These are phyloP conservation scores for Oncorhynchus keta DNA, from an alignment of 2,113 vertebrate genomes.

Conservation along the genomic window DNA sequence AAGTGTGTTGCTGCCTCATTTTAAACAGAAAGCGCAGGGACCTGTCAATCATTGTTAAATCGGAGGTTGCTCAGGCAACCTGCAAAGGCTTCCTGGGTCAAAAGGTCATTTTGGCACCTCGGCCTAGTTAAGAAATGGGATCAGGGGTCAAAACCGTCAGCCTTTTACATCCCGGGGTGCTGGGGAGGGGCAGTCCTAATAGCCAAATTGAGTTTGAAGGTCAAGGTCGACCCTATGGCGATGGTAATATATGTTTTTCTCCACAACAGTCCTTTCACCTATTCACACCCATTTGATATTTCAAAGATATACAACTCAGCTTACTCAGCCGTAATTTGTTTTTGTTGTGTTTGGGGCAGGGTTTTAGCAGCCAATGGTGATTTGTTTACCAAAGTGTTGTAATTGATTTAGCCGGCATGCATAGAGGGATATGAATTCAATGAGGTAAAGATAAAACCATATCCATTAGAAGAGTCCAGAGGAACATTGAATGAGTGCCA, in stretches of 20 bases:
- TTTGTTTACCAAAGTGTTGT: conserved; percentile 64
- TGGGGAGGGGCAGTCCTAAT: conserved; percentile 71
- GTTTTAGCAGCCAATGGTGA: conserved; percentile 51
- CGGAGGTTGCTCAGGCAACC: conserved; percentile 75
- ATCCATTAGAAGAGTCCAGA: conserved; percentile 65
- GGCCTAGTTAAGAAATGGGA: conserved; percentile 81
- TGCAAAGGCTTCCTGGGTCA: conserved; percentile 77
- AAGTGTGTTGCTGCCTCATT: conserved; percentile 29
- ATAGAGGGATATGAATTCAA: conserved; percentile 69
- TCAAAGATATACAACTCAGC: conserved; percentile 23
- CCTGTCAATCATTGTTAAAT: conserved; percentile 74
- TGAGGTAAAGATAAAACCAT: conserved; percentile 65
- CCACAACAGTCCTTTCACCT: conserved; percentile 53
- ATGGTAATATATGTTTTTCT: conserved; percentile 70
- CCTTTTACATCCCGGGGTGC: conserved; percentile 74
- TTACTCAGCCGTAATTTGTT: conserved; percentile 36
- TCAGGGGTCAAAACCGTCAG: conserved; percentile 79
- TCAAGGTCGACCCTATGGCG: conserved; percentile 75
- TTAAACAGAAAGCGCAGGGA: conserved; percentile 50
- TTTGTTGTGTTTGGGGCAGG: conserved; percentile 58
- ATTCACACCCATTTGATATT: conserved; percentile 31
- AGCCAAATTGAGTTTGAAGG: conserved; percentile 82
- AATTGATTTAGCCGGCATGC: conserved; percentile 63
- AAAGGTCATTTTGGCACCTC: conserved; percentile 77
- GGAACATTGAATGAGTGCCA: conserved; percentile 68